Evolutionary conservation across 2,113 vertebrate genomes (phyloP), one percentile per base, ranked within the genome.

Genomic region (Pachycephala philippinensis): DNA sequence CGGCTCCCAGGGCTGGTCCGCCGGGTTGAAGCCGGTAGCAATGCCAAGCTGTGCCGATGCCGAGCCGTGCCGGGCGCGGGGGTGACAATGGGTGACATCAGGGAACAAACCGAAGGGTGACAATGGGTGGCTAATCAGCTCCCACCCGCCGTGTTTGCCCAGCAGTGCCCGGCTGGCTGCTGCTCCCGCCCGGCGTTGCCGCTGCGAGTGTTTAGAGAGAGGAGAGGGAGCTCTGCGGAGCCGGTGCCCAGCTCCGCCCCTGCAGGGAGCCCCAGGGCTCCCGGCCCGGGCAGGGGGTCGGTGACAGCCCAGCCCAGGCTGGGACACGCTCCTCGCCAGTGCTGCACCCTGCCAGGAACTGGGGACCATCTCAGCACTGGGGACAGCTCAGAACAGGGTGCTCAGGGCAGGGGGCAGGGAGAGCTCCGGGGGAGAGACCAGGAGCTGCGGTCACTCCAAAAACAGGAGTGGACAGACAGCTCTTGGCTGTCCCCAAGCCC

Each of bases 361-460:
- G 56, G 42, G 45, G 5, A 39, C 11, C 14, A 4, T 27, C 65
- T 23, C 50, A 7, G 50, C 3, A 0, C 39, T 1, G 0, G 14
- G 2, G 7, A 18, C 37, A 30, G 16, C 39, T 45, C 60, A 21
- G n/a, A 54, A 4, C 65, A 20, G 5, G 8, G 44, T 31, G 30
- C 59, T 33, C 21, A 7, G 50, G 7, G 11, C 68, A 42, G 37
- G 45, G 19, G 42, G 8, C 56, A 27, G 17, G 22, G n/a, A 39
- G 22, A 11, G 27, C 33, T 63, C 20, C 0, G 0, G 31, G 15
- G 9, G 35, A 54, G 22, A 68, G 28, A 44, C 6, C 3, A 1
- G 47, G 53, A 89, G 26, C 65, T 71, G 50, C 0, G 0, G n/a
- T 35, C 44, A 45, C 6, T 9, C 50, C 16, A 2, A 63, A 45